Evolutionary conservation across 2,888 invertebrate genomes (phyloP), one percentile per base, ranked within the genome.

Genomic region (Melanostoma mellinum): DNA sequence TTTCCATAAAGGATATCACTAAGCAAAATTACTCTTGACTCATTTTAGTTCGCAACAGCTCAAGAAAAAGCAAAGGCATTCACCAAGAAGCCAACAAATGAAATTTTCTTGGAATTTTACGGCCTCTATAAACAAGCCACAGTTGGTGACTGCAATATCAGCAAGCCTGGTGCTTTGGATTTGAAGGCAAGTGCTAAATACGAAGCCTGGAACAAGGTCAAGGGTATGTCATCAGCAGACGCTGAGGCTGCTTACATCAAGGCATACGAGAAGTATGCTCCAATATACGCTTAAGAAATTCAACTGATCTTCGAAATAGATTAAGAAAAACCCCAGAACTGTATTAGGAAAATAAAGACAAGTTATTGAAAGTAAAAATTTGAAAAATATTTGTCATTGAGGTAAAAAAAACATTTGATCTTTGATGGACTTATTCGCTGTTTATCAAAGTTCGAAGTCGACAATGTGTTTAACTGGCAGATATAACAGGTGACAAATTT

Each of bases 111-210:
- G 86, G 95, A 96, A 80, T 91, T 98, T 48, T 98, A 98, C 91
- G 95, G 94, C 2, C 92, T 97, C 4, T 98, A 93, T 93, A 98
- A 98, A 90, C 98, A 98, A 91, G 96, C 94, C 0, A 94, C 94
- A 71, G 92, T 94, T 86, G 98, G 97, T 0, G 97, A 98, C 89
- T 95, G 94, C 85, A 97, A 92, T 55, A 94, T 95, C 87, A 98
- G 98, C 69, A 97, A 97, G 68, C 93, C 97, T 92, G 88, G 97
- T 85, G 97, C 98, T 88, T 90, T 96, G 86, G 96, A 96, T 91
- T 98, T 96, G 86, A 97, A 96, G 90, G 98, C 97, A 35, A 99
- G 99, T 90, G 98, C 98, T 38, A 99, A 99, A 92, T 98, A 96
- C 96, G 96, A 96, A 90, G 95, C 97, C 3, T 99, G 99, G 99